phyloP scores from a whole-genome alignment of 2,797 vertebrate genomes.

The Todus mexicanus region DNA sequence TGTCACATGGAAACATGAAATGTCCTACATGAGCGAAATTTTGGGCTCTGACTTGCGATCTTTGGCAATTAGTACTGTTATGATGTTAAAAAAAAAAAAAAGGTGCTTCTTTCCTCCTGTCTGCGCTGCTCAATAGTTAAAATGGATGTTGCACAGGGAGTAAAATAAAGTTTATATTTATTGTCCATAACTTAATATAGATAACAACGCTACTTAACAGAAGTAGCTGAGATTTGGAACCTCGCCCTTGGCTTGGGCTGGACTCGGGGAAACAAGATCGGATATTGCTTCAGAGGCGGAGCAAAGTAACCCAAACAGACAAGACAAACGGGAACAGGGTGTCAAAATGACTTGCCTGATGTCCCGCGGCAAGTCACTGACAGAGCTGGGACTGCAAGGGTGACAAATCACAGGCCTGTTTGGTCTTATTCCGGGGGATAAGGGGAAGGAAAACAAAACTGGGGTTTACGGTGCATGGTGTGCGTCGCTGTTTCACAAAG shows the following conservation, averaged over 20 bases:
- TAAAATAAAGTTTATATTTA: not conserved
- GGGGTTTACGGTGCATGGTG: rapidly evolving
- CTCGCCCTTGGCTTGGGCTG: not conserved
- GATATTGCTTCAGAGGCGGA: not conserved
- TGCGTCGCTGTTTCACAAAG: not conserved
- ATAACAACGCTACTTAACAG: not conserved
- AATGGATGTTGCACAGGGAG: not conserved
- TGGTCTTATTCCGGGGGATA: not conserved
- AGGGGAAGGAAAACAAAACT: not conserved
- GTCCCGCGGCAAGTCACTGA: not conserved
- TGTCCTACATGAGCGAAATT: not conserved
- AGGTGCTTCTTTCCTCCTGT: not conserved
- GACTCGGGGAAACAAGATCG: not conserved
- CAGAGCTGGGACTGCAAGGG: not conserved
- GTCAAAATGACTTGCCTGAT: not conserved
- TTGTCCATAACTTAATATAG: not conserved
- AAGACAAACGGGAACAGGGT: not conserved
- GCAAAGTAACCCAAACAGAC: not conserved
- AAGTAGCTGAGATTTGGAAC: not conserved
- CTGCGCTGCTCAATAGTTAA: not conserved
- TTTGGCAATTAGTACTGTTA: not conserved
- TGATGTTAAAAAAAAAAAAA: not conserved
- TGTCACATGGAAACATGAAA: not conserved
- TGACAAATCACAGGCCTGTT: not conserved
- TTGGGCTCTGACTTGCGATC: not conserved